Conservation (phyloP, 2,797 vertebrate genomes). For the Chrysocyon brachyurus region DNA sequence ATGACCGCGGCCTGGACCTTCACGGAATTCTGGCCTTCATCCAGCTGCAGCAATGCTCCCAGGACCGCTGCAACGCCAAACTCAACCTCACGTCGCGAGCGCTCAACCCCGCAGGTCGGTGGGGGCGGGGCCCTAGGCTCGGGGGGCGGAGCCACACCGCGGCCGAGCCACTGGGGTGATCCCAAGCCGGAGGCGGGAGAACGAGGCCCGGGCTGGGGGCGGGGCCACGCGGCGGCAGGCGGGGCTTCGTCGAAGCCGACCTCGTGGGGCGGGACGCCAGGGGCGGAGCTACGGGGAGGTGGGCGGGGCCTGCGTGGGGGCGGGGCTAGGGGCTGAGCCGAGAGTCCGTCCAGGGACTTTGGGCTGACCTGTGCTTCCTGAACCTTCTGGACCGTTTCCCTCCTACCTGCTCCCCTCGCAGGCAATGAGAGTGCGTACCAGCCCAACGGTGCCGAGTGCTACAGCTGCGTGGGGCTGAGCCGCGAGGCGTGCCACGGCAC, state of each 20-base stretch:
- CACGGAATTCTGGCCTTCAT: slow-evolving; percentile 84
- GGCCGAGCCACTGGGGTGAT: not conserved
- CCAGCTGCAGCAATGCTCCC: slow-evolving; percentile 83
- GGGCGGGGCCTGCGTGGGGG: fast-evolving
- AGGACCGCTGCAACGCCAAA: slow-evolving; percentile 83
- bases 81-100: slow-evolving; percentile 76
- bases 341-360: fast-evolving
- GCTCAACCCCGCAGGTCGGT: slow-evolving; percentile 76
- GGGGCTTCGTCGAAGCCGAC: fast-evolving
- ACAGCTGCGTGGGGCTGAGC: slow-evolving; percentile 83
- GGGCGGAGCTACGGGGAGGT: not conserved
- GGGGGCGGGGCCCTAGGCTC: not conserved
- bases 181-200: fast-evolving
- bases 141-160: fast-evolving
- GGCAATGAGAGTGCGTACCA: slow-evolving; percentile 78
- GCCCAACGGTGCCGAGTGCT: slow-evolving; percentile 82
- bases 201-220: fast-evolving
- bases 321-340: not conserved
- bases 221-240: not conserved
- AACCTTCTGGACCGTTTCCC: not conserved
- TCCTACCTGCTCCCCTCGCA: not conserved
- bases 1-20: slow-evolving; percentile 84
- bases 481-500: slow-evolving; percentile 71
- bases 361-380: fast-evolving
- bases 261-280: fast-evolving